Conservation (phyloP, 2,797 vertebrate genomes). For the Bryconaethiops microstoma region DNA sequence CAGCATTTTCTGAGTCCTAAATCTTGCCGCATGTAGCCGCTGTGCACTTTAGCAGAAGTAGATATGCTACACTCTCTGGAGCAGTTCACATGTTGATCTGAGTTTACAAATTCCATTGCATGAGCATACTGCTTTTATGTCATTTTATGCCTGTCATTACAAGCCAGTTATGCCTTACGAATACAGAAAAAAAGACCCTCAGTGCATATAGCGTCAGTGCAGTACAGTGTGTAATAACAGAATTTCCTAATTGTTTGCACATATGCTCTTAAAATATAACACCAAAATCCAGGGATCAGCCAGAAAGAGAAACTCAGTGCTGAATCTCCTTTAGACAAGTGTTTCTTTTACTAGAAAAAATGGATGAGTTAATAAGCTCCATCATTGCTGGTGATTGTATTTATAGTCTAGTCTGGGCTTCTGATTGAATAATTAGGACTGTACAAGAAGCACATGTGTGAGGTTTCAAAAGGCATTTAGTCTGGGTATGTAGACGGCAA, state of each 20-base stretch:
- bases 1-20: conserved; percentile 36
- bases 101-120: background rate
- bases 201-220: too few relatives aligned
- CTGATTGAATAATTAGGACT: conserved; percentile 1
- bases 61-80: conserved; percentile 4
- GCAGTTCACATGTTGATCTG: conserved; percentile 12
- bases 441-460: background rate
- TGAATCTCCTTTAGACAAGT: background rate
- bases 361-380: conserved; percentile 12
- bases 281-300: background rate
- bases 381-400: background rate
- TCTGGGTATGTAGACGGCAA: background rate
- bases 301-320: background rate
- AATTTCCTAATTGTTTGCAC: too few relatives aligned
- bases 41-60: background rate
- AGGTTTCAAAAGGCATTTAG: background rate
- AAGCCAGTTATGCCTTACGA: too few relatives aligned
- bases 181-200: too few relatives aligned
- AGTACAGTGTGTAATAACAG: too few relatives aligned
- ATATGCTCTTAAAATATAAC: too few relatives aligned
- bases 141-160: background rate
- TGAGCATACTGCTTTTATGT: background rate
- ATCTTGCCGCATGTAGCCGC: background rate
- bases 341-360: background rate
- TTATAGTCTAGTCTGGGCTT: background rate